A percentile compares a stretch with the other conserved stretches of the same genome.
phyloP scores from a whole-genome alignment of 2,113 vertebrate species.

The Agelaius phoeniceus region DNA sequence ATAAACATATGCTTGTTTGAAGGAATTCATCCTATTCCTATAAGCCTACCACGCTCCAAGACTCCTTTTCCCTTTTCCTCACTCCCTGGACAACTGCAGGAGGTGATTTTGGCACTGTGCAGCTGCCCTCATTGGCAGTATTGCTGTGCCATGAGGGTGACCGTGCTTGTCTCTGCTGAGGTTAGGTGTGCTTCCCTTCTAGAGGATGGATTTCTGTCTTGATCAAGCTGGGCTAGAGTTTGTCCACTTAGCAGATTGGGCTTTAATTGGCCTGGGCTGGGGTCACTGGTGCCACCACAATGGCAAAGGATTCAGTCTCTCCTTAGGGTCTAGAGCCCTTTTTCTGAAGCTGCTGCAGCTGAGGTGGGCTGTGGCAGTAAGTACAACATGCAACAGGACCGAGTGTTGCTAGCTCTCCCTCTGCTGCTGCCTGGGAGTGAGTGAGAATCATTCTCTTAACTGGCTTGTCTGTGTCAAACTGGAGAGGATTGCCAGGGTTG shows the following conservation, averaged over 20 bases:
- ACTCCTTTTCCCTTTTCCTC: not conserved
- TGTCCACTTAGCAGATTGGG: not conserved
- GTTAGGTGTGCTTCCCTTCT: not conserved
- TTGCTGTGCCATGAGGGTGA: not conserved
- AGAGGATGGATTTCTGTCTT: not conserved
- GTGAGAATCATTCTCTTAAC: not conserved
- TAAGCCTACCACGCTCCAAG: not conserved
- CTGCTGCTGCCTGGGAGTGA: not conserved
- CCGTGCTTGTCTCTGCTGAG: rapidly evolving
- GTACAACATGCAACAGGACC: rapidly evolving
- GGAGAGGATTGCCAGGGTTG: not conserved
- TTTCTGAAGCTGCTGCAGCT: not conserved
- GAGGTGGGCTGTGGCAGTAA: not conserved
- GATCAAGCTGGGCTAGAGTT: not conserved
- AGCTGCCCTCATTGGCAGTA: rapidly evolving
- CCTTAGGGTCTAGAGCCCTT: not conserved
- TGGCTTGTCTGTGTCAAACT: not conserved
- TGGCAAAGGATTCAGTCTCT: not conserved
- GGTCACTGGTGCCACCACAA: not conserved
- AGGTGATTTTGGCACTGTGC: not conserved
- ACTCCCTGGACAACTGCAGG: not conserved
- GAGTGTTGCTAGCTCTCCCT: not conserved
- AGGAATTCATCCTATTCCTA: not conserved
- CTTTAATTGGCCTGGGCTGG: not conserved
- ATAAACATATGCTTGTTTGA: not conserved